These are phyloP conservation scores for Sylvilagus bachmani DNA, from an alignment of 2,113 vertebrate genomes.

Conservation along the genomic window DNA sequence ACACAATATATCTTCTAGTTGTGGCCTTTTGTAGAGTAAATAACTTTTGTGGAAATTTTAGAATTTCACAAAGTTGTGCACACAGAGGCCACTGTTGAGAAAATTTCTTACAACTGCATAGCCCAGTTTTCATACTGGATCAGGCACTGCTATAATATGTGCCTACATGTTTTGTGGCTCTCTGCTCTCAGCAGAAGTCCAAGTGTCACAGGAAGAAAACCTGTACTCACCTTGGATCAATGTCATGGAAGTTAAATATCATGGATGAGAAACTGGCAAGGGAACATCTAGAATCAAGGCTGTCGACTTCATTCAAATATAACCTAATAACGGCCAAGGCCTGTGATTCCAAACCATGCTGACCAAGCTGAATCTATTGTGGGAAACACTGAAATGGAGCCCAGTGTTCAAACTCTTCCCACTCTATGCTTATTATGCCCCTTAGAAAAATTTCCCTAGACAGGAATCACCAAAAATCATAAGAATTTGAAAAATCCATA, in stretches of 20 bases:
- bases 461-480: neutral
- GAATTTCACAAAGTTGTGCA: neutral
- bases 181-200: neutral
- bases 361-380: neutral
- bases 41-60: neutral
- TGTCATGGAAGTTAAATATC: conserved; percentile 24
- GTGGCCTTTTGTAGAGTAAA: neutral
- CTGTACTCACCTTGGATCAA: conserved; percentile 22
- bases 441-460: neutral
- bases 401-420: too few species aligned
- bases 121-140: rapidly evolving
- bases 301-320: neutral
- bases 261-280: neutral
- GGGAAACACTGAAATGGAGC: neutral
- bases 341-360: neutral
- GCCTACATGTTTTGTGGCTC: neutral
- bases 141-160: rapidly evolving
- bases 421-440: neutral
- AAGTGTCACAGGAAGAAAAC: neutral
- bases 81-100: too few species aligned
- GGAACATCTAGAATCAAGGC: neutral
- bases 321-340: neutral
- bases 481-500: neutral
- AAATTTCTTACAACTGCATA: neutral
- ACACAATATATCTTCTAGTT: neutral